Conservation (phyloP, 2,888 invertebrate species). For the Priocnemis perturbator region DNA sequence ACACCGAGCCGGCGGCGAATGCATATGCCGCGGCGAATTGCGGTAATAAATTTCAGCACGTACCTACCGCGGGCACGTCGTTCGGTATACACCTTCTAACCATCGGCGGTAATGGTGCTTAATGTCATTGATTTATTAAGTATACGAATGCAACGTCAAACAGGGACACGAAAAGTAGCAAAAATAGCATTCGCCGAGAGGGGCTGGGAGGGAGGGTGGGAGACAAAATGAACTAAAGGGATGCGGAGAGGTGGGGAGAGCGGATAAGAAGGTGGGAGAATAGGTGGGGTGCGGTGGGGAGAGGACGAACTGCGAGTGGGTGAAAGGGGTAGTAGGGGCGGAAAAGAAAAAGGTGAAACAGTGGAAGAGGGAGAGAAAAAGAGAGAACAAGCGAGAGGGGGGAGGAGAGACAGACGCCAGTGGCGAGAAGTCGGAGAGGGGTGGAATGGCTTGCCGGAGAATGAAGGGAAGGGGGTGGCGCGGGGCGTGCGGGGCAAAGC, state of each 20-base stretch:
- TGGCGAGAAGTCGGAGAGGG: constrained; percentile 2
- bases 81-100: constrained; percentile 24
- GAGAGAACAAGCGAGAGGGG: neutral
- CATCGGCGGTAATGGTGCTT: constrained; percentile 39
- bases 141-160: constrained; percentile 26
- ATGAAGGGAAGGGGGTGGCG: constrained; percentile 2
- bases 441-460: neutral
- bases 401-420: neutral
- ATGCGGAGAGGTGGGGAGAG: neutral
- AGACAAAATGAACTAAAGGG: neutral
- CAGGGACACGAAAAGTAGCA: constrained; percentile 1
- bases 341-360: no score
- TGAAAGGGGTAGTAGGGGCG: neutral
- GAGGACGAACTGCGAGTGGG: constrained; percentile 1
- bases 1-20: constrained; percentile 16
- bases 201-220: neutral
- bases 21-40: constrained; percentile 41
- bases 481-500: neutral
- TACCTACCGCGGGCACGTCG: constrained; percentile 32
- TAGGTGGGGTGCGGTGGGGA: neutral
- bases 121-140: constrained; percentile 54
- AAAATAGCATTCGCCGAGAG: neutral
- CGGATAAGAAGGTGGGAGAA: neutral
- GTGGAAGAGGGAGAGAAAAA: neutral
- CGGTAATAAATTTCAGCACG: constrained; percentile 54